phyloP scores from a whole-genome alignment of 2,888 invertebrate genomes.

The Morpho achilles region DNA sequence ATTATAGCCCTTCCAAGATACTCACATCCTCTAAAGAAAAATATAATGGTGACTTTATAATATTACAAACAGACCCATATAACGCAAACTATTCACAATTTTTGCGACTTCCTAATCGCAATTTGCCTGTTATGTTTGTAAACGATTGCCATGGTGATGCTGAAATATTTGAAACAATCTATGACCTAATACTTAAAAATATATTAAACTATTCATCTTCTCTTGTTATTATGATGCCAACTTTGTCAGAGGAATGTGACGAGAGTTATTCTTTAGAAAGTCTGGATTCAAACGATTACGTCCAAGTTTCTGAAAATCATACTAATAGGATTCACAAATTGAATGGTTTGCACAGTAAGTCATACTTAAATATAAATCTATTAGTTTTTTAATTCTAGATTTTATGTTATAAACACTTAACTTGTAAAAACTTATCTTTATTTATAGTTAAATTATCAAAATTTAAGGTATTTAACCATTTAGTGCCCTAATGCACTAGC shows the following conservation, averaged over 20 bases:
- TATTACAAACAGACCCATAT: background rate
- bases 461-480: no score
- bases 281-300: constrained; percentile 35
- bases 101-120: no score
- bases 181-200: constrained; percentile 1
- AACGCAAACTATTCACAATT: background rate
- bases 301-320: constrained; percentile 36
- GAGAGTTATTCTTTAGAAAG: background rate
- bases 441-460: no score
- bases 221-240: constrained; percentile 41
- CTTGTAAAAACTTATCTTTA: no score
- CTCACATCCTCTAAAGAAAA: background rate
- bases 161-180: background rate
- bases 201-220: constrained; percentile 34
- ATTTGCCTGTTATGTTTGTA: no score
- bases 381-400: background rate
- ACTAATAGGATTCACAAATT: constrained; percentile 26
- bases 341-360: constrained; percentile 29
- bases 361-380: background rate
- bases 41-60: background rate
- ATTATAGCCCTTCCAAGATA: background rate
- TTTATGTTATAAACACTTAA: no score
- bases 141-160: background rate
- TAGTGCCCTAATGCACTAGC: no score
- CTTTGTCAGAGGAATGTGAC: constrained; percentile 32